Evolutionary conservation across 1,140 invertebrate species (phyloP), one percentile per base, ranked within the genome.

Genomic region (Maconellicoccus hirsutus): DNA sequence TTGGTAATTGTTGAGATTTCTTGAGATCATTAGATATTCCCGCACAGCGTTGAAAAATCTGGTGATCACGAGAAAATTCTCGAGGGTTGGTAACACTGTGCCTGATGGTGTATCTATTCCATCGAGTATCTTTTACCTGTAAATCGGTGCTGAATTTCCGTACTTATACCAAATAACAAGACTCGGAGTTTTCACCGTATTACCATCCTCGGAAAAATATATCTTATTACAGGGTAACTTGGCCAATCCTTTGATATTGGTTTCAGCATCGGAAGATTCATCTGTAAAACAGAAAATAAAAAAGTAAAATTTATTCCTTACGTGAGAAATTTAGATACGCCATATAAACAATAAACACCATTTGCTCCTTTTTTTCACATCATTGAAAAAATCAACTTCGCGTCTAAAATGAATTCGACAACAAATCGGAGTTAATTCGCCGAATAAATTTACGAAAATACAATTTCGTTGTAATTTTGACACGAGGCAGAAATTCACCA

Each of bases 101-200:
- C n/a, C n/a, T n/a, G n/a, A 33, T 33, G 29, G 29, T 52, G 16
- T 23, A 66, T 25, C 70, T 76, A 84, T 84, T n/a, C n/a, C n/a
- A n/a, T n/a, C n/a, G n/a, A n/a, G n/a, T n/a, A n/a, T n/a, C n/a
- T n/a, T n/a, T 85, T 82, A 92, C 90, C 88, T 90, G 82, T 92
- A 92, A 77, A 92, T 91, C 25, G 90, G 90, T 10, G 85, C 84
- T 72, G 85, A 86, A 71, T 84, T 83, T 42, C 77, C 83, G 73
- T 91, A 89, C 78, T 91, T 91, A 80, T 90, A 92, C 91, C 91
- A 93, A 75, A 93, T 89, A 75, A 92, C 89, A 70, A 93, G 83
- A 59, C 87, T 85, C 75, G 91, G 86, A 74, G 85, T 86, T 81
- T 92, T 90, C 8, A 66, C 16, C 1, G 21, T 4, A 71, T 86